A percentile compares a stretch with the other conserved stretches of the same genome.
Evolutionary conservation across 2,888 invertebrate genomes (phyloP).

Genomic region (Limnephilus marmoratus): DNA sequence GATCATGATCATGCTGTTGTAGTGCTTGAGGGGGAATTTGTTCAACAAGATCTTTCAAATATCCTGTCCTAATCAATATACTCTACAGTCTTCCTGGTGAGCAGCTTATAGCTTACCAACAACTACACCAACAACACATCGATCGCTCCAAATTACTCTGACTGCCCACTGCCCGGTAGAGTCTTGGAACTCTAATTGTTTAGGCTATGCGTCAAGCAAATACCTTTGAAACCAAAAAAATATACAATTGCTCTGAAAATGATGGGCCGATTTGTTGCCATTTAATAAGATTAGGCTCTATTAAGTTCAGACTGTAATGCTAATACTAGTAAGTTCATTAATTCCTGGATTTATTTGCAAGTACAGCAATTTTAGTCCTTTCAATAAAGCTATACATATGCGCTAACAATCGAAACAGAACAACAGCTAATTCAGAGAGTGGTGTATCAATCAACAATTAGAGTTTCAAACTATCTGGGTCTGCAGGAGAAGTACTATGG

Average conservation of each 20-base stretch:
- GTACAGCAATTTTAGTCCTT: neutral
- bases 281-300: neutral
- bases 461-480: conserved; percentile 32
- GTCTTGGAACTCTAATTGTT: conserved; percentile 18
- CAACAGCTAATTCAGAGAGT: neutral
- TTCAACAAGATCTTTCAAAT: conserved; percentile 61
- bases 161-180: neutral
- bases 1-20: conserved; percentile 63
- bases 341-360: neutral
- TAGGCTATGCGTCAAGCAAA: neutral
- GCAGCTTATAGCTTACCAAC: neutral
- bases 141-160: neutral
- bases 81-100: conserved; percentile 69
- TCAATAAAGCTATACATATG: neutral
- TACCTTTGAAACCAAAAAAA: neutral
- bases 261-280: neutral
- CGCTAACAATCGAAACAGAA: neutral
- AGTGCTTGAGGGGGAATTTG: conserved; percentile 58
- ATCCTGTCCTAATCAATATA: conserved; percentile 52
- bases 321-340: neutral
- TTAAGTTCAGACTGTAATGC: neutral
- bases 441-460: neutral
- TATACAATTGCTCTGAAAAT: neutral
- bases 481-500: neutral
- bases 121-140: neutral